A percentile compares a stretch with the other conserved stretches of the same genome.
phyloP scores from a whole-genome alignment of 2,888 invertebrate genomes.

The Aleiodes leptofemur region DNA sequence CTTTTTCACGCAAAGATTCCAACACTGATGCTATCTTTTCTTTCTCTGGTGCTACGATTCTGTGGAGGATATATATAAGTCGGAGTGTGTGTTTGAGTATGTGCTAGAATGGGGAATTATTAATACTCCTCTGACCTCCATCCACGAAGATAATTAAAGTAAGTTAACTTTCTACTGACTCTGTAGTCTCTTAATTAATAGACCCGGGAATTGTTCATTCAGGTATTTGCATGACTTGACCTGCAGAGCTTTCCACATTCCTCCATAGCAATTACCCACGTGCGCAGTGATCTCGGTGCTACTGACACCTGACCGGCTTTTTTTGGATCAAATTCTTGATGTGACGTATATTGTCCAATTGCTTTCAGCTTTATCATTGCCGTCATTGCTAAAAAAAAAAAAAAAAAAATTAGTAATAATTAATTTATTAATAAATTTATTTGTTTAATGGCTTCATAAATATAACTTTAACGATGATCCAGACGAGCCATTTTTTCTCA shows the following conservation, averaged over 20 bases:
- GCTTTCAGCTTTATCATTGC: conserved; percentile 88
- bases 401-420: too few species aligned
- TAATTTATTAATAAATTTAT: too few species aligned
- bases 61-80: conserved; percentile 62
- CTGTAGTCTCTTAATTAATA: too few species aligned
- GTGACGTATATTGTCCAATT: conserved; percentile 86
- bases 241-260: conserved; percentile 92
- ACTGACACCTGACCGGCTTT: conserved; percentile 87
- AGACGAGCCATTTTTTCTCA: too few species aligned
- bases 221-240: conserved; percentile 73
- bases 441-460: too few species aligned
- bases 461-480: too few species aligned
- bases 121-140: conserved; percentile 23
- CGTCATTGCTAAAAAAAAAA: conserved; percentile 77
- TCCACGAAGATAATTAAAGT: conserved; percentile 27
- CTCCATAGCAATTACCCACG: conserved; percentile 96
- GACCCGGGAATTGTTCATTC: too few species aligned
- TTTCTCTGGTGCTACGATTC: conserved; percentile 91
- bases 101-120: not conserved
- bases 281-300: conserved; percentile 91
- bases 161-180: conserved; percentile 11
- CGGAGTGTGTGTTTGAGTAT: not conserved
- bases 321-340: too few species aligned
- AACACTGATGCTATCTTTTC: conserved; percentile 87
- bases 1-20: conserved; percentile 86